These are phyloP conservation scores for Malurus melanocephalus DNA, from an alignment of 2,113 vertebrate genomes.

Conservation along the genomic window DNA sequence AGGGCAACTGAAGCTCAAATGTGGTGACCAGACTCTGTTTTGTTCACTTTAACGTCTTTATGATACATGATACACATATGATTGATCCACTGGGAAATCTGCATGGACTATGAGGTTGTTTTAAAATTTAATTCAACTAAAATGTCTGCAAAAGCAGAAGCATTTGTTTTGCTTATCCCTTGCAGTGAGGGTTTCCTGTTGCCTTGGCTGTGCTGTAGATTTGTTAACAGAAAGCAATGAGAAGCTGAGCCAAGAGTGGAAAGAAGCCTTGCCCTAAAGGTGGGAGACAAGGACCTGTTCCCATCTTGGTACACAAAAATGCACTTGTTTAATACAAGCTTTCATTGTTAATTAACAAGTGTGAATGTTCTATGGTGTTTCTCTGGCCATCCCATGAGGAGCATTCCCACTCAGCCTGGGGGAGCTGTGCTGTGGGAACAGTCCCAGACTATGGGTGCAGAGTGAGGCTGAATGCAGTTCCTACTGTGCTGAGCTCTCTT, in stretches of 20 bases:
- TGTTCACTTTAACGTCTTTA: not conserved
- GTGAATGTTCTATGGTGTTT: not conserved
- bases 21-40: not conserved
- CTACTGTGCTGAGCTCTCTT: not conserved
- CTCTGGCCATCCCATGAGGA: not conserved
- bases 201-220: not conserved
- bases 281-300: not conserved
- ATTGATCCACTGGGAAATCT: not conserved
- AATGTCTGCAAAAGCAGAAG: not conserved
- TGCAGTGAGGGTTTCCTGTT: not conserved
- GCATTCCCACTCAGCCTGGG: not conserved
- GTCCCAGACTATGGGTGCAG: rapidly evolving
- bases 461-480: not conserved
- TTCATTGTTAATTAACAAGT: not conserved
- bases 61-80: not conserved
- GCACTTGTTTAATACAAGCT: not conserved
- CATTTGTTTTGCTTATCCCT: not conserved
- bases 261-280: not conserved
- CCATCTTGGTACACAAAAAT: not conserved
- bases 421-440: not conserved
- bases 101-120: not conserved
- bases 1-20: not conserved
- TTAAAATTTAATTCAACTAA: not conserved
- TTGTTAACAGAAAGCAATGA: not conserved
- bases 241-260: not conserved